Conservation (phyloP, 2,113 vertebrate genomes). For the Danionella cerebrum region DNA sequence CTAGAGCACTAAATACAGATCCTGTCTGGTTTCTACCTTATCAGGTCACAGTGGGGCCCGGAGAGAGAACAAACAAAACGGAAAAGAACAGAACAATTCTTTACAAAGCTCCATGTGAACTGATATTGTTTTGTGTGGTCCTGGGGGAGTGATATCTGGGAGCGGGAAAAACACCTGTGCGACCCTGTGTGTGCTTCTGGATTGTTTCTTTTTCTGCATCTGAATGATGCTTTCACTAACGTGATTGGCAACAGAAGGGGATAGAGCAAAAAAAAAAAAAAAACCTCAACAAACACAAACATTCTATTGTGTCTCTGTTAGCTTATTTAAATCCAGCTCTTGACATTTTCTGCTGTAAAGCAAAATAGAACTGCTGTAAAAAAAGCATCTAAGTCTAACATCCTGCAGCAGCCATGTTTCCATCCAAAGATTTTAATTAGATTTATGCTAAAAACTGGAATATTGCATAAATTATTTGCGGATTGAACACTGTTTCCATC, state of each 20-base stretch:
- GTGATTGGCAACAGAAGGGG: too few relatives aligned
- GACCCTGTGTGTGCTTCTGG: background rate
- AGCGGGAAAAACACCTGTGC: background rate
- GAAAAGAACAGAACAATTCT: conserved; percentile 42
- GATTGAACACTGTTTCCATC: too few relatives aligned
- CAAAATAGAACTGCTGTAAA: too few relatives aligned
- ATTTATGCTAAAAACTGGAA: too few relatives aligned
- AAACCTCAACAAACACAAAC: background rate
- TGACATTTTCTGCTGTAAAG: too few relatives aligned
- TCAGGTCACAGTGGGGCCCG: conserved; percentile 32
- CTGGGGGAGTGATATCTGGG: conserved; percentile 32
- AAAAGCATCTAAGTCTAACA: too few relatives aligned
- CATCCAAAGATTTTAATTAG: too few relatives aligned
- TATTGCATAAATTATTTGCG: too few relatives aligned
- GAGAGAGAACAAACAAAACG: background rate
- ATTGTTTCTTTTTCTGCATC: background rate
- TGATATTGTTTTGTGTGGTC: conserved; percentile 34
- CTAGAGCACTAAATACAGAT: conserved; percentile 8
- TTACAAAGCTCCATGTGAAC: conserved; percentile 32
- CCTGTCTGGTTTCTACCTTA: conserved; percentile 20
- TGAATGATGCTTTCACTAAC: too few relatives aligned
- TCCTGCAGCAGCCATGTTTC: too few relatives aligned
- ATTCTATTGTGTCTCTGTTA: too few relatives aligned
- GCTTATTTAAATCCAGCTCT: too few relatives aligned
- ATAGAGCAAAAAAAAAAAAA: background rate